A percentile compares a stretch with the other conserved stretches of the same genome.
Conservation (phyloP, 2,888 invertebrate genomes). For the Tipula unca region DNA sequence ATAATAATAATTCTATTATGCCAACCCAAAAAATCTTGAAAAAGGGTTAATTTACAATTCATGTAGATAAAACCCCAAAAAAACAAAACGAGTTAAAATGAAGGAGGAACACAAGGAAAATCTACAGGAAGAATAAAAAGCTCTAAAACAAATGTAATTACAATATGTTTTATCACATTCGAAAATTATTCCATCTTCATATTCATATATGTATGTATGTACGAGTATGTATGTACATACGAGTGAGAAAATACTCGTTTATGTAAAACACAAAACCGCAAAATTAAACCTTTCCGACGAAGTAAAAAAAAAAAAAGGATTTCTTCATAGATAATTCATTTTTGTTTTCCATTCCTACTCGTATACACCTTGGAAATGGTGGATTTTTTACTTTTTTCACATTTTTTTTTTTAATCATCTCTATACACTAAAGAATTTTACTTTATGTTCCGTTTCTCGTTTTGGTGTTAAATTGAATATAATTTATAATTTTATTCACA, state of each 20-base stretch:
- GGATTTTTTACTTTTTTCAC: not conserved
- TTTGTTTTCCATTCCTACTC: not conserved
- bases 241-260: not conserved
- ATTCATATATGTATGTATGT: not conserved
- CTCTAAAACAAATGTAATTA: not conserved
- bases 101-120: not conserved
- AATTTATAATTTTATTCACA: not conserved
- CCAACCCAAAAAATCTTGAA: not conserved
- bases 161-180: not conserved
- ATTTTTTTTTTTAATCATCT: not conserved
- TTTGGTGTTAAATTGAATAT: not conserved
- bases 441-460: not conserved
- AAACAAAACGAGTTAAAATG: not conserved
- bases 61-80: not conserved
- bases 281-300: not conserved
- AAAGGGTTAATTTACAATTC: constrained; percentile 8
- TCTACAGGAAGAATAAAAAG: not conserved
- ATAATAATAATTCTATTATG: constrained; percentile 9
- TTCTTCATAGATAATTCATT: not conserved
- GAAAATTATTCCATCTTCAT: not conserved
- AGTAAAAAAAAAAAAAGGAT: not conserved
- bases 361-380: not conserved
- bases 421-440: not conserved
- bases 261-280: not conserved
- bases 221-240: not conserved